phyloP scores from a whole-genome alignment of 2,888 invertebrate species.

The Drosophila kambysellisi region DNA sequence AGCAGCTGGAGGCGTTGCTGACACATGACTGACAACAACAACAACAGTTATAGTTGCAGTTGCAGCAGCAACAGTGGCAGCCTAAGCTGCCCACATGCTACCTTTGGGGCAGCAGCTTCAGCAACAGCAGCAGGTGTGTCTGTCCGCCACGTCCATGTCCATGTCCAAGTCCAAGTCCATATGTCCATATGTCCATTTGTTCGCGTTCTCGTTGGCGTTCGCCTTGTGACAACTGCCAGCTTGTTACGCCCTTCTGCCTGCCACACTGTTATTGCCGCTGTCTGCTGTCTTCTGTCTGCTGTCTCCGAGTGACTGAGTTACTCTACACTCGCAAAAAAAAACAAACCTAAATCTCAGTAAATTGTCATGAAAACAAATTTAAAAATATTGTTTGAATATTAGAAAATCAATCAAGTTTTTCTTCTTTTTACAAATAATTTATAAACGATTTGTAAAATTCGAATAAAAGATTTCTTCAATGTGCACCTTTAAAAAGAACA shows the following conservation, averaged over 20 bases:
- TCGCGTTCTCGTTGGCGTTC: slow-evolving; percentile 24
- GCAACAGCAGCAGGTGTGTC: slow-evolving; percentile 65
- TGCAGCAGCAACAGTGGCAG: slow-evolving; percentile 23
- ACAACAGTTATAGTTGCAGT: slow-evolving; percentile 6
- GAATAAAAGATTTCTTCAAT: no score
- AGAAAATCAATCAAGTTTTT: no score
- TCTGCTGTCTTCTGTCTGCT: slow-evolving; percentile 28
- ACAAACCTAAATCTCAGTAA: background rate
- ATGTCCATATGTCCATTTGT: slow-evolving; percentile 24
- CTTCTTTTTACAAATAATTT: no score
- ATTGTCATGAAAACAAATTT: background rate
- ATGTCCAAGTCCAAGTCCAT: background rate
- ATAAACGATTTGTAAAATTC: no score
- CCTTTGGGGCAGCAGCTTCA: slow-evolving; percentile 58
- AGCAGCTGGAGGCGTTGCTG: slow-evolving; percentile 74
- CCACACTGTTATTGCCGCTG: slow-evolving; percentile 62
- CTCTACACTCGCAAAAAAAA: background rate
- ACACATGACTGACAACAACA: slow-evolving; percentile 65
- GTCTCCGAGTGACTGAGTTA: background rate
- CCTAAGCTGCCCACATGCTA: slow-evolving; percentile 56
- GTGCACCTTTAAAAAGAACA: no score
- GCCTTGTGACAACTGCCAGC: slow-evolving; percentile 61
- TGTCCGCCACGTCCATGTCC: slow-evolving; percentile 14
- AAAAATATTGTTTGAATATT: no score
- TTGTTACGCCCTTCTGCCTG: slow-evolving; percentile 71